Conservation (phyloP, 2,888 invertebrate species). For the Stenurella melanura region DNA sequence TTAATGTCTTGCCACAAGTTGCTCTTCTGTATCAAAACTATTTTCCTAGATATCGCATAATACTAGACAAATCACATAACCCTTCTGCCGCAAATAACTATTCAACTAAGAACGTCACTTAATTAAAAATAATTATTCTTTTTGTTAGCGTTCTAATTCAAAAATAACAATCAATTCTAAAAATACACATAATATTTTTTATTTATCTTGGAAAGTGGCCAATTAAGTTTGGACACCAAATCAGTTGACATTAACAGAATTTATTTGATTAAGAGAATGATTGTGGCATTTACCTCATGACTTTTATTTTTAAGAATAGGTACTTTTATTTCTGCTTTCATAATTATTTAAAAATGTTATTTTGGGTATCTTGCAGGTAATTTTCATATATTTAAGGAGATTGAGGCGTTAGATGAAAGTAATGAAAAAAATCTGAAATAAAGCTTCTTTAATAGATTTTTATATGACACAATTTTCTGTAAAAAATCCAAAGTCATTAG, state of each 20-base stretch:
- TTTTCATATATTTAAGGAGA: no score
- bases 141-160: constrained; percentile 31
- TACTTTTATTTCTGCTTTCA: no score
- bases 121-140: constrained; percentile 31
- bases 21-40: no score
- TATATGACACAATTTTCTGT: no score
- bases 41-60: neutral
- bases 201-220: constrained; percentile 21
- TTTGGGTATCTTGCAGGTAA: no score
- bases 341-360: neutral
- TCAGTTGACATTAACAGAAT: constrained; percentile 22
- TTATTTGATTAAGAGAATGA: constrained; percentile 4
- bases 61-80: neutral
- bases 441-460: no score
- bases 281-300: neutral
- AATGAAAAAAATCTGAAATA: no score
- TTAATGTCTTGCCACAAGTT: no score
- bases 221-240: constrained; percentile 23
- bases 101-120: neutral
- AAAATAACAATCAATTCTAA: constrained; percentile 36
- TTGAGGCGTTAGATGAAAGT: no score
- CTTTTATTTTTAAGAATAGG: neutral
- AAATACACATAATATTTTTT: constrained; percentile 34
- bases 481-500: no score
- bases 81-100: neutral